Evolutionary conservation across 1,140 invertebrate genomes (phyloP), one percentile per base, ranked within the genome.

Genomic region (Cylas formicarius): DNA sequence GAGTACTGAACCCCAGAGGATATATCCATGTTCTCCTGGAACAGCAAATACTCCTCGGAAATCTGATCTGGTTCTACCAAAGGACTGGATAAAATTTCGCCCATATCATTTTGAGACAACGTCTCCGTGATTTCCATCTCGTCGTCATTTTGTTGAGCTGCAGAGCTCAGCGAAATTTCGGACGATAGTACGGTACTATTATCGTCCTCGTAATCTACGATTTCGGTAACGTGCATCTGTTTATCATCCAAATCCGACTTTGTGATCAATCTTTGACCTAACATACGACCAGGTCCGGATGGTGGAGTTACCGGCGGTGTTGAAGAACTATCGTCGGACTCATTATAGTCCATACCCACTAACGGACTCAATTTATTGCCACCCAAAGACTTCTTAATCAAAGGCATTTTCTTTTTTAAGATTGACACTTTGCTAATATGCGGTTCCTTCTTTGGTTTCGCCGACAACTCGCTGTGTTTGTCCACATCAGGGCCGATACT

Each of bases 271-370:
- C 59, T 57, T 20, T 44, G 52, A 10, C 19, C 40, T 8, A 32
- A 33, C 17, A 46, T 28, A 39, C 53, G 44, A 33, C 56, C 53
- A 11, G 55, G 54, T 9, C 51, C 27, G 1, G 68, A 67, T 2
- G 72, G 71, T 0, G 72, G 73, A n/a, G 75, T 74, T 39, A 75
- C 67, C 1, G 73, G 73, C 22, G 76, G 70, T 2, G 74, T 71
- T 23, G 70, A 70, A 0, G 75, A 76, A 56, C 75, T 76, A 51
- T 79, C 78, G 50, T 80, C 77, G 31, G 76, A 75, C 44, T 79
- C 76, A 56, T 77, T 77, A 46, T 77, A 78, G 53, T 80, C 78
- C 0, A 69, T 69, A 48, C 74, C 74, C 0, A 78, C 76, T 11
- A 78, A 52, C 2, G 75, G 76, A 23, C 72, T 69, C 11, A 74